Percentiles rank a stretch among this genome's conserved stretches.
phyloP scores from a whole-genome alignment of 2,113 vertebrate genomes.

The Chinchilla lanigera region DNA sequence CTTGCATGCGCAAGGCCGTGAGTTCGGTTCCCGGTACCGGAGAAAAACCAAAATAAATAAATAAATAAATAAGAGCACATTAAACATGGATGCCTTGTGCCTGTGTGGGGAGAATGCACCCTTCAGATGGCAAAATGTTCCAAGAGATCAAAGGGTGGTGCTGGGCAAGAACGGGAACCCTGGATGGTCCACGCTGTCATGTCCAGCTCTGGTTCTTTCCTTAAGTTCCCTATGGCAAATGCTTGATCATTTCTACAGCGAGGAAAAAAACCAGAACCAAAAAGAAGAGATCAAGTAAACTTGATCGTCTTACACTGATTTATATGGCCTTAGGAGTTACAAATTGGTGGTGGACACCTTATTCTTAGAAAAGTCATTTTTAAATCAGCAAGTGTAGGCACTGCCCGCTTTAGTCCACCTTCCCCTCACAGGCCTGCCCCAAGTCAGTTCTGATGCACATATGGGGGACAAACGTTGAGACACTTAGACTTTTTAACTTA shows the following conservation, averaged over 20 bases:
- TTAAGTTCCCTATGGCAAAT: background rate
- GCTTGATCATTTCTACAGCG: background rate
- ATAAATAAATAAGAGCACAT: background rate
- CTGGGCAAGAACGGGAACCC: background rate
- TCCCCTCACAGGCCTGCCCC: too few relatives aligned
- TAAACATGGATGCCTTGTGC: background rate
- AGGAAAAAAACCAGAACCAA: background rate
- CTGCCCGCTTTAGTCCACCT: background rate
- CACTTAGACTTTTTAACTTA: background rate
- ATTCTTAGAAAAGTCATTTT: constrained; percentile 23
- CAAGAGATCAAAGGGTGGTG: background rate
- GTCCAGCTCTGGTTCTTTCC: background rate
- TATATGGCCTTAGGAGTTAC: background rate
- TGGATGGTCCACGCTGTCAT: background rate
- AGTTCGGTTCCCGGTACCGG: too few relatives aligned
- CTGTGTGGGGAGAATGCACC: background rate
- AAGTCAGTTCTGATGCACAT: background rate
- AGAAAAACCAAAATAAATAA: too few relatives aligned
- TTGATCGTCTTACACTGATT: background rate
- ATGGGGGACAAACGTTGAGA: background rate
- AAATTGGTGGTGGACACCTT: background rate
- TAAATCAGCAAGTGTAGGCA: background rate
- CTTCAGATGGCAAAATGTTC: background rate
- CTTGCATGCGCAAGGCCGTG: too few relatives aligned
- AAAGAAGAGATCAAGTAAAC: background rate